phyloP scores from a whole-genome alignment of 2,797 vertebrate genomes.

The Pampus argenteus region DNA sequence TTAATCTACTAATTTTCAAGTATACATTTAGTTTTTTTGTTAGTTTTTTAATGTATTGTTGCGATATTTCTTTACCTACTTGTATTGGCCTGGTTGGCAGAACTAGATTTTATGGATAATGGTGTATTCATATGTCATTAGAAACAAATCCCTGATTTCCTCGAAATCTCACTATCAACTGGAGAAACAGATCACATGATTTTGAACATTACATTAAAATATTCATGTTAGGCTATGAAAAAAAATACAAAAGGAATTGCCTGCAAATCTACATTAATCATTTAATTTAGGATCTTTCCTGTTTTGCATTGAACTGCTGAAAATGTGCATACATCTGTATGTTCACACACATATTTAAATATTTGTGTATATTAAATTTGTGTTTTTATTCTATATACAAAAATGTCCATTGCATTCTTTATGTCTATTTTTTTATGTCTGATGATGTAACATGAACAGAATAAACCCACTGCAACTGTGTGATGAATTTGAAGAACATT shows the following conservation, averaged over 20 bases:
- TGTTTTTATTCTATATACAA: constrained; percentile 82
- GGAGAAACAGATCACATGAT: constrained; percentile 51
- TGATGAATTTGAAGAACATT: constrained; percentile 60
- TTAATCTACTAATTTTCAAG: constrained; percentile 69
- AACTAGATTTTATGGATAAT: constrained; percentile 51
- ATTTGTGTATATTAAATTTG: constrained; percentile 83
- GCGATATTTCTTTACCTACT: constrained; percentile 58
- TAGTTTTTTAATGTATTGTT: constrained; percentile 62
- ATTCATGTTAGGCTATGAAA: constrained; percentile 52
- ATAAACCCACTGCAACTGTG: constrained; percentile 90
- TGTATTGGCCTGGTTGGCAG: constrained; percentile 66
- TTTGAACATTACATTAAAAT: constrained; percentile 48
- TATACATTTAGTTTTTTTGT: constrained; percentile 55
- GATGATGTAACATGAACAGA: constrained; percentile 94
- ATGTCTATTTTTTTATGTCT: constrained; percentile 96
- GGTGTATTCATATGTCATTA: constrained; percentile 56
- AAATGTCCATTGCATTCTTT: constrained; percentile 91
- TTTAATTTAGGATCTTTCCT: constrained; percentile 54
- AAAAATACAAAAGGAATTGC: constrained; percentile 46
- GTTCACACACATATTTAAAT: constrained; percentile 80
- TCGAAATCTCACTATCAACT: constrained; percentile 52
- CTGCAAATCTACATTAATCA: constrained; percentile 61
- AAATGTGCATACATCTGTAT: constrained; percentile 76
- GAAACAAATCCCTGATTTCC: constrained; percentile 55
- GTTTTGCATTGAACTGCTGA: constrained; percentile 82